Base-by-base conservation (phyloP, 2,797 vertebrate species). In the Myoxocephalus aenaeus region DNA sequence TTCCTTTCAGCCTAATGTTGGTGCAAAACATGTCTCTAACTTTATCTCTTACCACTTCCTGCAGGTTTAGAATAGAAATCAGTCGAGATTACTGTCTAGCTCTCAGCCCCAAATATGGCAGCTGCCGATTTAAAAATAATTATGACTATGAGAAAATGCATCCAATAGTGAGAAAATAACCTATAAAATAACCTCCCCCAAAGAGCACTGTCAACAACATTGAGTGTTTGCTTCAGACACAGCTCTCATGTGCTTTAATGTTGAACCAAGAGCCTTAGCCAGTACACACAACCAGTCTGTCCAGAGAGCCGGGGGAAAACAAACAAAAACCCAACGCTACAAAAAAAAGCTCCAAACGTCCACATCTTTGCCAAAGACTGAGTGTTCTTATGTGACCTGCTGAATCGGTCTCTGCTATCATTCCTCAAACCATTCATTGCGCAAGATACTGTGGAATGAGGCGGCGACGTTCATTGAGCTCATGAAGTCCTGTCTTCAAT, bases 261-360 rank as follows among this genome's bases (percentile, higher is more conserved):
- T 20, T 79, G 56, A 82, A 80, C 65, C 7, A 7, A 51, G 48
- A 53, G 63, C 22, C n/a, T 27, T 64, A 20, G 89, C 91, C 90
- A 92, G 87, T 13, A 78, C 82, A 91, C 77, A 90, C 89, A 92
- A 63, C 66, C 54, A 71, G 44, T 73, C 70, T 73, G 75, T 79
- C 70, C 70, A 73, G 79, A 65, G 75, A 82, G 73, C 73, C 64
- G 32, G 61, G 54, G 59, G 80, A 89, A 91, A 89, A 87, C 79
- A 89, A 90, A 90, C 90, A 90, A 68, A 74, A 84, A 80, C 25
- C 1, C 2, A 84, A 86, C 62, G 63, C 58, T 25, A 9, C 64
- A 58, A 69, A 65, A 80, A 27, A 81, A 69, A 72, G 65, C 38
- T 62, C 67, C 36, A 69, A 83, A 68, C 17, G 57, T 75, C 70